Evolutionary conservation across 2,888 invertebrate genomes (phyloP).

Genomic region (Helobdella robusta): DNA sequence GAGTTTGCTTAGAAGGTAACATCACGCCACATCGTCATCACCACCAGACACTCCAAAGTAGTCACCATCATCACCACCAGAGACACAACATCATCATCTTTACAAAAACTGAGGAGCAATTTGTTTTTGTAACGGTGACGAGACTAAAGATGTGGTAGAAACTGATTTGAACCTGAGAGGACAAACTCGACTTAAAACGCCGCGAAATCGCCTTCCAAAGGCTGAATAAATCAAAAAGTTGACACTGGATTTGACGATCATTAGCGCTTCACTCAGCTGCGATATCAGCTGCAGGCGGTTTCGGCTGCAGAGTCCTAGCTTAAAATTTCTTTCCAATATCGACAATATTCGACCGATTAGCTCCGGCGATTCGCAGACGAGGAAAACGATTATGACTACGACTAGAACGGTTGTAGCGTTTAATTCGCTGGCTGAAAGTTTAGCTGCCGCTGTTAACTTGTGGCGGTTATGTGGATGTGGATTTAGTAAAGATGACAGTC

Average conservation of each 20-base stretch:
- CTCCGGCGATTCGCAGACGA: conserved; percentile 34
- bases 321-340: conserved; percentile 18
- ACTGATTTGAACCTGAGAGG: background rate
- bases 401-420: conserved; percentile 35
- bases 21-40: too few species aligned
- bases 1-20: too few species aligned
- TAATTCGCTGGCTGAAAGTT: conserved; percentile 26
- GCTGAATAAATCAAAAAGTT: conserved; percentile 35
- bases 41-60: too few species aligned
- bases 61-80: too few species aligned
- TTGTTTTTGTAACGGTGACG: conserved; percentile 5
- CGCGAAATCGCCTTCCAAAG: conserved; percentile 33
- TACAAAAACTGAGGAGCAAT: conserved; percentile 8
- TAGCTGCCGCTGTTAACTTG: too few species aligned
- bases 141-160: conserved; percentile 1
- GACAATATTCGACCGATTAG: conserved; percentile 26
- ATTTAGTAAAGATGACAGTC: too few species aligned
- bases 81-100: background rate
- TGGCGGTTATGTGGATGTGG: too few species aligned
- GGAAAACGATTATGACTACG: conserved; percentile 32
- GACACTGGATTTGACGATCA: conserved; percentile 33
- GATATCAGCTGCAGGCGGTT: background rate
- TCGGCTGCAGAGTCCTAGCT: background rate
- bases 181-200: conserved; percentile 22
- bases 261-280: conserved; percentile 25